phyloP scores from a whole-genome alignment of 2,888 invertebrate species.

The Parelbella ahira region DNA sequence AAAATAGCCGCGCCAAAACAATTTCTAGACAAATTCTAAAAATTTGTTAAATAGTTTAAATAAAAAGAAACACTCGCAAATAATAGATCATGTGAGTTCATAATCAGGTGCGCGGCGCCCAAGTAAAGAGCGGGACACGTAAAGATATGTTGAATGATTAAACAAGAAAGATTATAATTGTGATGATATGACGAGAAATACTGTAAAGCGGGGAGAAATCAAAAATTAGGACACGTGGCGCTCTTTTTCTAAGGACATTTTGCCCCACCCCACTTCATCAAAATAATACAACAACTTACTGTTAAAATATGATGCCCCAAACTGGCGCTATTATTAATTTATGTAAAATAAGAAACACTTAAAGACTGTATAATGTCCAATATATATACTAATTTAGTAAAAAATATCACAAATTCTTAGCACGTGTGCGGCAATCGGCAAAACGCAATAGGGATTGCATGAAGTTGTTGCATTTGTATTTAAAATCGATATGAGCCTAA shows the following conservation, averaged over 20 bases:
- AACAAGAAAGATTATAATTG: conserved; percentile 10
- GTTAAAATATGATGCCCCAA: conserved; percentile 44
- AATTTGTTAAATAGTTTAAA: not conserved
- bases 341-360: conserved; percentile 45
- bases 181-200: conserved; percentile 19
- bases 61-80: conserved; percentile 43
- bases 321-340: conserved; percentile 50
- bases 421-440: conserved; percentile 79
- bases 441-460: conserved; percentile 57
- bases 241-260: conserved; percentile 63
- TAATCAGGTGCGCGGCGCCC: conserved; percentile 34
- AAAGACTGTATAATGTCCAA: conserved; percentile 48
- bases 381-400: conserved; percentile 63
- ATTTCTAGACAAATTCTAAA: no score
- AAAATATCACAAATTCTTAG: conserved; percentile 76
- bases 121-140: not conserved
- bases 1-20: no score
- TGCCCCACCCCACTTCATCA: conserved; percentile 73
- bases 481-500: conserved; percentile 12
- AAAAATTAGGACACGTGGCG: conserved; percentile 76
- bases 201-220: conserved; percentile 42
- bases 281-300: conserved; percentile 65
- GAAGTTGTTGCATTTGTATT: conserved; percentile 13
- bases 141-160: not conserved
- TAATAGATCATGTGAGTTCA: conserved; percentile 56